Evolutionary conservation across 2,113 vertebrate species (phyloP), one percentile per base, ranked within the genome.

Genomic region (Erpornis zantholeuca): DNA sequence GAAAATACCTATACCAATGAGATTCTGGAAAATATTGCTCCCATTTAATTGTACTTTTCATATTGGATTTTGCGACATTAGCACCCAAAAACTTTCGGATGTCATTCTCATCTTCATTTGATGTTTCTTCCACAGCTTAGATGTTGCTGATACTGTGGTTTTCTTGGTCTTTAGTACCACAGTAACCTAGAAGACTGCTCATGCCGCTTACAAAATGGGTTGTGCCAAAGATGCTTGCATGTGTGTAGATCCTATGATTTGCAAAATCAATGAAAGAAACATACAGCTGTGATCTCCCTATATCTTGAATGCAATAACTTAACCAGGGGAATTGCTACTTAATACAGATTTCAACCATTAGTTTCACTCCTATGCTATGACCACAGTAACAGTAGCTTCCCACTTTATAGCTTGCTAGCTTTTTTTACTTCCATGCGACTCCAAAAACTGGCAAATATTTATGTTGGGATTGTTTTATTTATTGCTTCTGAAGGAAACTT

Each of bases 271-370:
- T 76, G 42, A 57, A 82, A 78, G 15, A 75, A 71, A 42, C 3
- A 4, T n/a, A 53, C 25, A 88, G 44, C 25, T 88, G 45, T 90
- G 54, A 84, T 78, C 44, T 82, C 31, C 24, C n/a, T 70, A 5
- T 87, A 85, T 66, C 85, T 49, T 89, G 44, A 87, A 85, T 18
- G 23, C 9, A 96, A 64, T 54, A 87, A 80, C 80, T 95, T 96
- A 96, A n/a, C 8, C 25, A 56, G n/a, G 38, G 14, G 80, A 95
- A 95, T 77, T 96, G 45, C 52, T 89, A 57, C 47, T 73, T 95
- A 92, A 95, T 64, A 71, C 49, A 54, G 42, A 81, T 56, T 84
- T 80, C 89, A 95, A 78, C 18, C 42, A 72, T 49, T 88, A 36
- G 4, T 45, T 92, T 89, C 77, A 59, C 33, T 94, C 13, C n/a